These are phyloP conservation scores for Lumbricus terrestris DNA, from an alignment of 2,888 invertebrate species.

Conservation along the genomic window DNA sequence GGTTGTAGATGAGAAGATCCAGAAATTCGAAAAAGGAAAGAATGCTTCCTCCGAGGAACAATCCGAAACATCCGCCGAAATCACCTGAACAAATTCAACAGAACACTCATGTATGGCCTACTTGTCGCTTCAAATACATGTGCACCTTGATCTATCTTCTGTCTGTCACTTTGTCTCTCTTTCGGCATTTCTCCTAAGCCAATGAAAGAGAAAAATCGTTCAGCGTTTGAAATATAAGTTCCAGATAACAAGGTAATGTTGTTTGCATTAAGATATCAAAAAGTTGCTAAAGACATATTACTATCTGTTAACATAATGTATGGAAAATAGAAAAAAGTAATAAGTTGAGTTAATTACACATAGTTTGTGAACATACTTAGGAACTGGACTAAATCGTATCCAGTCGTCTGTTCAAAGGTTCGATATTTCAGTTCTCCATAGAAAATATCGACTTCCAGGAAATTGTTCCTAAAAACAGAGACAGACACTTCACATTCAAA, in stretches of 20 bases:
- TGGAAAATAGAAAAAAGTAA: background rate
- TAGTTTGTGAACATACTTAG: background rate
- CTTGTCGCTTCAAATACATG: no score
- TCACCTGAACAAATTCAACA: no score
- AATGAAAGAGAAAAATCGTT: no score
- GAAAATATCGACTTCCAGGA: constrained; percentile 7
- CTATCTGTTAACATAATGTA: fast-evolving
- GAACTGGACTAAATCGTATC: background rate
- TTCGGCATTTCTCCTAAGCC: no score
- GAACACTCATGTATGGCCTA: no score
- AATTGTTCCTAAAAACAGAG: background rate
- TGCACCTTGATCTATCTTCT: no score
- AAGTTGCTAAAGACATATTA: background rate
- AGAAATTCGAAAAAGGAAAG: constrained; percentile 7
- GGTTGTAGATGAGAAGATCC: constrained; percentile 17
- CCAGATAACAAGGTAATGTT: no score
- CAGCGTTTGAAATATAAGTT: no score
- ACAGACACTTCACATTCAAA: background rate
- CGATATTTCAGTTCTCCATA: constrained; percentile 14
- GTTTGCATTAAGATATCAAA: no score
- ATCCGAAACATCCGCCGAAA: constrained; percentile 12
- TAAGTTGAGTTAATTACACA: no score
- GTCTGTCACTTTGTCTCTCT: no score
- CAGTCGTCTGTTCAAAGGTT: background rate
- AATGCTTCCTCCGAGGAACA: constrained; percentile 21